Evolutionary conservation across 92 coral and sea anemone species (phyloP), one percentile per base, ranked within the genome.

Genomic region (Porites divaricata): DNA sequence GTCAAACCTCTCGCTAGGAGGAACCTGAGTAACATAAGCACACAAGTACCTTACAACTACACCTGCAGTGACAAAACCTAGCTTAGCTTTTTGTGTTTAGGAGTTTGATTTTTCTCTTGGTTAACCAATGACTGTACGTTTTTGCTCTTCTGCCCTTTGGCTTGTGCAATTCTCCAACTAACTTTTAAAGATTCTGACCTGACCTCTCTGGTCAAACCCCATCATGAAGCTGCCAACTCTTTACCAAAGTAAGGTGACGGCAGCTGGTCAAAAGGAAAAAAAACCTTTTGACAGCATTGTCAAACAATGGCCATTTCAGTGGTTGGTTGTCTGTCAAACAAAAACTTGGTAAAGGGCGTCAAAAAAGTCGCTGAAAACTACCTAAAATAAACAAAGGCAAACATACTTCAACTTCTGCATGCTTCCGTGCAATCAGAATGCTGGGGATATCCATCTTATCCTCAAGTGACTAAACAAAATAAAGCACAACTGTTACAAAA

Each of bases 401-500:
- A 71, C 87, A 1, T 87, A 95, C 99, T 92, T 94, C 98, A 13
- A 92, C 81, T 76, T 89, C 96, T 41, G 99, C 99, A 74, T 94
- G 98, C 69, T 93, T 95, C 54, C 96, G 76, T 63, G 97, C 96
- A 68, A 97, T 95, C 76, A 97, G 91, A 68, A 97, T 85, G 52
- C 93, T 92, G 56, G 99, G 94, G 25, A 97, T 91, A 52, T 94
- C 95, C 58, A 97, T 87, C 63, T 93, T 83, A 76, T 97, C 99
- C 80, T 97, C 99, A 56, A 94, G 77, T 54, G 91, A 89, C 92
- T 89, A 70, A 51, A 68, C 19, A 66, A n/a, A 72, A 70, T 58
- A 13, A 24, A 25, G 8, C 1, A 63, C 2, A 19, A 61, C 24
- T 8, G 20, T 54, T 54, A 54, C 59, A 54, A 11, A 54, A 11